Evolutionary conservation across 2,888 invertebrate genomes (phyloP).

Genomic region (Celastrina argiolus): DNA sequence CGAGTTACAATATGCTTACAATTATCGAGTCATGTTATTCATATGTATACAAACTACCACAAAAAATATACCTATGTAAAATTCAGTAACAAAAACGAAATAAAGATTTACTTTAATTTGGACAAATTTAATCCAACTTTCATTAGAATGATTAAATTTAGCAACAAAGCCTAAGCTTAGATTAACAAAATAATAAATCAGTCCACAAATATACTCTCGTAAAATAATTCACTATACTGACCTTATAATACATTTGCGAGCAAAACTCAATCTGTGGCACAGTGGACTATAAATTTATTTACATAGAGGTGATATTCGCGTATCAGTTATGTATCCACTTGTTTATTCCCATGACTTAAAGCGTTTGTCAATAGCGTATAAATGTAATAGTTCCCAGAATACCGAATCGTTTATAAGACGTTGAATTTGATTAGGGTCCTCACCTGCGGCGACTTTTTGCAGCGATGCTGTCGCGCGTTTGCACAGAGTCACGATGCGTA

Average conservation of each 20-base stretch:
- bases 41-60: too few relatives aligned
- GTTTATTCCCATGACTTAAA: constrained; percentile 13
- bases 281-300: neutral
- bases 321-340: neutral
- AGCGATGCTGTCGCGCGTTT: too few relatives aligned
- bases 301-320: neutral
- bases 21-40: too few relatives aligned
- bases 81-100: too few relatives aligned
- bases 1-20: neutral
- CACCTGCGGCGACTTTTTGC: too few relatives aligned
- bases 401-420: constrained; percentile 7
- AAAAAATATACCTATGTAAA: too few relatives aligned
- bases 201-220: neutral
- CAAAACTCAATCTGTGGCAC: neutral
- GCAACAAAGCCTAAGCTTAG: neutral
- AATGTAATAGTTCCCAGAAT: constrained; percentile 20
- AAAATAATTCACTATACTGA: constrained; percentile 12
- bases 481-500: too few relatives aligned
- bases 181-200: neutral
- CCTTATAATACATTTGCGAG: constrained; percentile 2
- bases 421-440: constrained; percentile 11
- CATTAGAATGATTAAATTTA: neutral
- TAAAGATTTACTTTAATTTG: too few relatives aligned
- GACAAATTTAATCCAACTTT: too few relatives aligned
- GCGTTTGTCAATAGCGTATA: constrained; percentile 17